These are phyloP conservation scores for Chaetogeoica ovagalla DNA, from an alignment of 2,888 invertebrate genomes.

Conservation along the genomic window DNA sequence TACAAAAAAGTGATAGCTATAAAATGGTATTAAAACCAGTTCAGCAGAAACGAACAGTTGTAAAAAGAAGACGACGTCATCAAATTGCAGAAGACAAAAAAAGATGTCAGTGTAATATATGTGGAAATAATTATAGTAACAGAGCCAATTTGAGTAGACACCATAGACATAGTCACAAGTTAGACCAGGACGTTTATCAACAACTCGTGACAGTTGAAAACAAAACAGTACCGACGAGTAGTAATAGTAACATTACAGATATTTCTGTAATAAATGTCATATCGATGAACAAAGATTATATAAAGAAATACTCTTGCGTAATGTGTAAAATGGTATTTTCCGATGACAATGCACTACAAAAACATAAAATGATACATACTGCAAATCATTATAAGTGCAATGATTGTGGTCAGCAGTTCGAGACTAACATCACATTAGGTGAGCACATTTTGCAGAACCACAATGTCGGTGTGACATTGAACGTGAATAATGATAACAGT, in stretches of 20 bases:
- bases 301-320: neutral
- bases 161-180: neutral
- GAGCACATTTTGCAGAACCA: constrained; percentile 25
- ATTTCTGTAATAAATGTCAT: neutral
- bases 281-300: neutral
- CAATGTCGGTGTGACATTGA: neutral
- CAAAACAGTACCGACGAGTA: neutral
- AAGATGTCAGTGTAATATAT: neutral
- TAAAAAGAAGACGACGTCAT: neutral
- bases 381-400: neutral
- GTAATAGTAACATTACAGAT: neutral
- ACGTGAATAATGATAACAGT: neutral
- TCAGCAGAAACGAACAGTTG: neutral
- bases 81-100: neutral
- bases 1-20: neutral
- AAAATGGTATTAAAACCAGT: neutral
- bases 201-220: neutral
- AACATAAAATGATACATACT: neutral
- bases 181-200: neutral
- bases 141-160: constrained; percentile 22
- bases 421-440: constrained; percentile 5
- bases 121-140: constrained; percentile 10
- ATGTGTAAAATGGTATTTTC: constrained; percentile 12
- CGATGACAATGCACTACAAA: neutral
- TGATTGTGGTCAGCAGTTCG: constrained; percentile 29